These are phyloP conservation scores for Thelaira solivaga DNA, from an alignment of 2,888 invertebrate genomes.

Conservation along the genomic window DNA sequence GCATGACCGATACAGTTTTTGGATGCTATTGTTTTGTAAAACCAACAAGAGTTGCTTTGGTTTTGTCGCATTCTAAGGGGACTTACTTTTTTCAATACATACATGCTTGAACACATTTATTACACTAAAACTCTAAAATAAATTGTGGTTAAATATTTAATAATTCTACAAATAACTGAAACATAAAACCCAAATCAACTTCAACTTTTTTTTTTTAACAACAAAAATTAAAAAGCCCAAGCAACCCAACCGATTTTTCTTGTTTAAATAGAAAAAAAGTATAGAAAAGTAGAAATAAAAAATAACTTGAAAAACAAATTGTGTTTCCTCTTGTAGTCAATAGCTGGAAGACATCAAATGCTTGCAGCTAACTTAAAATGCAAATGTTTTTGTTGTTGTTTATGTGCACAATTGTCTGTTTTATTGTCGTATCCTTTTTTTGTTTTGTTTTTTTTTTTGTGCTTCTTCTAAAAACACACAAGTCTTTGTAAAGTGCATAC, in stretches of 20 bases:
- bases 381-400: slow-evolving; percentile 40
- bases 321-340: slow-evolving; percentile 59
- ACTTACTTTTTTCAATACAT: slow-evolving; percentile 35
- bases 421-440: slow-evolving; percentile 36
- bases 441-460: slow-evolving; percentile 8
- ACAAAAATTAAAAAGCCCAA: no score
- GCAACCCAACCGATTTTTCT: slow-evolving; percentile 23
- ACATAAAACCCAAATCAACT: slow-evolving; percentile 45
- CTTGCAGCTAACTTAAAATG: slow-evolving; percentile 63
- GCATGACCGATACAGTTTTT: slow-evolving; percentile 9
- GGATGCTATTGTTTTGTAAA: slow-evolving; percentile 46
- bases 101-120: background rate
- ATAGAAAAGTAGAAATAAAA: background rate
- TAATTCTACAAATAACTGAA: slow-evolving; percentile 35
- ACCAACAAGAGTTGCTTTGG: slow-evolving; percentile 48
- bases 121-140: slow-evolving; percentile 56
- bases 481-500: slow-evolving; percentile 61
- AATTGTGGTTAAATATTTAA: slow-evolving; percentile 52
- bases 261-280: slow-evolving; percentile 10
- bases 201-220: background rate
- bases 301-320: slow-evolving; percentile 49
- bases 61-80: slow-evolving; percentile 61
- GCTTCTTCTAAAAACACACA: slow-evolving; percentile 50
- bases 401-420: slow-evolving; percentile 41
- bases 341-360: slow-evolving; percentile 61